These are phyloP conservation scores for Pogonomyrmex californicus DNA, from an alignment of 1,140 invertebrate genomes.

Conservation along the genomic window DNA sequence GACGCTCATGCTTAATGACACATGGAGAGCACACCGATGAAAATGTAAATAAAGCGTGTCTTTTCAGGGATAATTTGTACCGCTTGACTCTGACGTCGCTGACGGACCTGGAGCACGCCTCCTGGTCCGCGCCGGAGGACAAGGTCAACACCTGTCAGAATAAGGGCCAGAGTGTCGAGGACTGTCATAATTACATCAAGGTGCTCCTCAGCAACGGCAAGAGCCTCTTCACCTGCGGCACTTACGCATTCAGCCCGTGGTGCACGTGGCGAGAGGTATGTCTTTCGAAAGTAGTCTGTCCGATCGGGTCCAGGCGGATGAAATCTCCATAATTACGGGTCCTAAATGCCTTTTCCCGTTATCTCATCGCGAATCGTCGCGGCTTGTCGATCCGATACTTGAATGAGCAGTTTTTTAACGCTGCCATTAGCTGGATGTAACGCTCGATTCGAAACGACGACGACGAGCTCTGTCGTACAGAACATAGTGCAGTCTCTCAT, in stretches of 20 bases:
- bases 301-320: not conserved
- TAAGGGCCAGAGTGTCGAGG: conserved; percentile 94
- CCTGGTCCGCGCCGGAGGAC: conserved; percentile 91
- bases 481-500: conserved; percentile 34
- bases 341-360: not conserved
- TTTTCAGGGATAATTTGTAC: conserved; percentile 93
- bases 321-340: not conserved
- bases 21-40: conserved; percentile 2
- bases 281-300: not conserved
- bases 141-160: conserved; percentile 91
- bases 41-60: conserved; percentile 65
- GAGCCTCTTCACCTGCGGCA: conserved; percentile 96
- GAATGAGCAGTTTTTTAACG: not conserved
- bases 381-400: not conserved
- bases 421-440: not conserved
- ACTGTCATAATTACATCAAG: conserved; percentile 97
- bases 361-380: not conserved
- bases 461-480: not conserved
- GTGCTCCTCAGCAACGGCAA: conserved; percentile 93
- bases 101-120: conserved; percentile 90
- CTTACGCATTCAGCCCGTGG: conserved; percentile 95
- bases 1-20: conserved; percentile 12
- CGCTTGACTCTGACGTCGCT: conserved; percentile 92
- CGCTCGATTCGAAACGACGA: not conserved
- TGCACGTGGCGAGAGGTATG: conserved; percentile 96